Conservation (phyloP, 2,797 vertebrate genomes). For the Microhierax caerulescens region DNA sequence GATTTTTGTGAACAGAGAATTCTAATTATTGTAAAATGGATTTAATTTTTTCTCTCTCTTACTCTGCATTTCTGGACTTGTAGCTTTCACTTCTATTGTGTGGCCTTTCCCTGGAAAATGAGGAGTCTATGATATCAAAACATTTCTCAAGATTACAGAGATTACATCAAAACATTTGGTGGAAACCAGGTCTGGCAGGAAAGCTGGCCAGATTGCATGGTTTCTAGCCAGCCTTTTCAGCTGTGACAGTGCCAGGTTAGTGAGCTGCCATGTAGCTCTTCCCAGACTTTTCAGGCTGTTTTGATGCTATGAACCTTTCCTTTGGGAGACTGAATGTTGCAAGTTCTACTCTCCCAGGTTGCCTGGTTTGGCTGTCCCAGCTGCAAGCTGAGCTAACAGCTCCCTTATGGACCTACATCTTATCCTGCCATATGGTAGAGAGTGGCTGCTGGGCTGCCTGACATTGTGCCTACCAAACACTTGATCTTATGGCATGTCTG, state of each 20-base stretch:
- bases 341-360: not conserved
- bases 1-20: not conserved
- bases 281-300: not conserved
- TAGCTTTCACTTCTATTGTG: not conserved
- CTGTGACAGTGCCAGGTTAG: not conserved
- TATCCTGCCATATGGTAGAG: rapidly evolving
- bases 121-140: not conserved
- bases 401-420: not conserved
- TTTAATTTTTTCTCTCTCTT: not conserved
- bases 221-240: not conserved
- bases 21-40: not conserved
- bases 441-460: not conserved
- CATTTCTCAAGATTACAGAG: not conserved
- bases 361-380: not conserved
- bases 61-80: not conserved
- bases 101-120: not conserved
- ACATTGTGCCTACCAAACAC: rapidly evolving
- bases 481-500: rapidly evolving
- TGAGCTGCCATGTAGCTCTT: not conserved
- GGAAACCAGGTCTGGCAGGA: not conserved
- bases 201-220: not conserved
- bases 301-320: not conserved
- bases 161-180: not conserved
- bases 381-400: not conserved
- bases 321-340: not conserved